A percentile compares a stretch with the other conserved stretches of the same genome.
These are phyloP conservation scores for Hemibagrus guttatus DNA, from an alignment of 2,797 vertebrate species.

Conservation along the genomic window DNA sequence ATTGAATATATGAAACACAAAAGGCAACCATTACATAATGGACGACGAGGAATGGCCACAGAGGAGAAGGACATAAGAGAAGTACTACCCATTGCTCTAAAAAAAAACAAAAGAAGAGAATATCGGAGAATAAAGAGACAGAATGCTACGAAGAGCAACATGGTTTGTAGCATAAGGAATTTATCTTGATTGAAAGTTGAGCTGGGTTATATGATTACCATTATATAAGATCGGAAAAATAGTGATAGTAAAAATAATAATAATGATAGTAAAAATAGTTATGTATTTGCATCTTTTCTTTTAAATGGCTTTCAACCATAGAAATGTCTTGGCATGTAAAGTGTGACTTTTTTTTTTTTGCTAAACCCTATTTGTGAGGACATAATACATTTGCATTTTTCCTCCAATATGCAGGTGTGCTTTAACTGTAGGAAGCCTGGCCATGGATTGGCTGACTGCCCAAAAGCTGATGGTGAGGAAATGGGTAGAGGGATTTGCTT, in stretches of 20 bases:
- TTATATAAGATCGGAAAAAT: too few species aligned
- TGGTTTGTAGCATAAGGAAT: conserved; percentile 75
- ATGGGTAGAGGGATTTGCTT: conserved; percentile 92
- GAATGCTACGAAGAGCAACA: conserved; percentile 78
- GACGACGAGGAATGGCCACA: background rate
- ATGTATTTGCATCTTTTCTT: background rate
- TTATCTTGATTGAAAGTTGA: background rate
- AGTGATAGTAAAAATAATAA: too few species aligned
- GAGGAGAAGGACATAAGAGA: conserved; percentile 59
- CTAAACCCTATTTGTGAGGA: background rate
- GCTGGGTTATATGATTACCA: background rate
- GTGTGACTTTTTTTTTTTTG: background rate
- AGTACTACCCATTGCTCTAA: conserved; percentile 73
- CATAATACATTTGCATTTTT: background rate
- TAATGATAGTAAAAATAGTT: background rate
- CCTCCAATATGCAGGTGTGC: conserved; percentile 75
- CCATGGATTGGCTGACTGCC: conserved; percentile 90
- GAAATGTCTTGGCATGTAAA: background rate
- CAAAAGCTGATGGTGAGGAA: conserved; percentile 85
- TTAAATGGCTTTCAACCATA: background rate
- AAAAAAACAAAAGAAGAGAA: conserved; percentile 84
- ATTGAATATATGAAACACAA: conserved; percentile 75
- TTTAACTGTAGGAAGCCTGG: conserved; percentile 95
- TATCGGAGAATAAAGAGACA: conserved; percentile 84
- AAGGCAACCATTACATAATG: conserved; percentile 53